phyloP scores from a whole-genome alignment of 2,888 invertebrate genomes.

The Lasioglossum marginatum region DNA sequence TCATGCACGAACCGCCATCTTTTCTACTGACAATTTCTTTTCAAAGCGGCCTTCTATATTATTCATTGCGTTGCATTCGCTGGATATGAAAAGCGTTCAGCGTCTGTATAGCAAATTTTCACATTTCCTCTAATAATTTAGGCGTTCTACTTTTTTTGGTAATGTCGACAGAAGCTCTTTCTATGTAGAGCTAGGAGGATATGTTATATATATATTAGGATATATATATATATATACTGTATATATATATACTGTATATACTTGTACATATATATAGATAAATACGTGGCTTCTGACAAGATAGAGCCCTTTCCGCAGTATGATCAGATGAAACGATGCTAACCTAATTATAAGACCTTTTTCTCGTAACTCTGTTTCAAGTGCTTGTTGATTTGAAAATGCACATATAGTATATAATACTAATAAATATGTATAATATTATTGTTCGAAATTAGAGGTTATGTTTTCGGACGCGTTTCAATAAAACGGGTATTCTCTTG shows the following conservation, averaged over 20 bases:
- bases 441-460: constrained; percentile 25
- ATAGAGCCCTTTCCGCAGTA: constrained; percentile 7
- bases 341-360: not conserved
- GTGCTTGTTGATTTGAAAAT: not conserved
- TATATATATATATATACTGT: not conserved
- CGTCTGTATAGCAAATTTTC: not conserved
- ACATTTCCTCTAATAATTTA: not conserved
- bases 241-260: too few relatives aligned
- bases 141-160: not conserved
- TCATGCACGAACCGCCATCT: constrained; percentile 66
- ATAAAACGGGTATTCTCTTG: constrained; percentile 35
- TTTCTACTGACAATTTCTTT: constrained; percentile 51
- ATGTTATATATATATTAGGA: not conserved
- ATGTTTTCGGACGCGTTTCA: constrained; percentile 22
- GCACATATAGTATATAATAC: not conserved
- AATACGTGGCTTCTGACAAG: constrained; percentile 48
- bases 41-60: constrained; percentile 20
- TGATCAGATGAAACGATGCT: not conserved
- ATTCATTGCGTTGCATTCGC: constrained; percentile 13
- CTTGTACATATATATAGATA: not conserved
- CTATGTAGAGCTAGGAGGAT: not conserved
- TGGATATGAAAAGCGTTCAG: not conserved
- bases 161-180: not conserved
- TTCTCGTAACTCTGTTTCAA: not conserved
- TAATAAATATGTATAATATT: constrained; percentile 5